Evolutionary conservation across 2,888 invertebrate species (phyloP), one percentile per base, ranked within the genome.

Genomic region (Platycheirus albimanus): DNA sequence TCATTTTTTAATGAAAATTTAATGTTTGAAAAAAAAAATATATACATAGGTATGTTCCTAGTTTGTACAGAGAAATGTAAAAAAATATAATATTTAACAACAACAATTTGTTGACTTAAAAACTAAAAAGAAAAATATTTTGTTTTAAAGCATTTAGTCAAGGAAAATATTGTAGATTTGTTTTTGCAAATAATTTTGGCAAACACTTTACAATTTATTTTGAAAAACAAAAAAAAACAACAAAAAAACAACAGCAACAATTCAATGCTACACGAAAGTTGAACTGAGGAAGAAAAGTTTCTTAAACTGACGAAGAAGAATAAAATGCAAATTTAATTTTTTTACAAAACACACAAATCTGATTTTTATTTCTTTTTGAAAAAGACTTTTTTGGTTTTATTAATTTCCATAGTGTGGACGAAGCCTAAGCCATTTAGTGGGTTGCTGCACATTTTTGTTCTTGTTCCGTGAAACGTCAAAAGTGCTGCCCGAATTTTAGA

Each of bases 11-110:
- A 15, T 61, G 24, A 41, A 19, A 20, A n/a, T 41, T 56, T 45
- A 45, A 43, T 17, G 24, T 47, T 5, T 38, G 17, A 20, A 63
- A 33, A 49, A 47, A 58, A 66, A 71, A 41, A n/a, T n/a, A n/a
- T n/a, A n/a, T n/a, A n/a, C n/a, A 47, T 71, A 66, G 56, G 33
- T 81, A 54, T 72, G 81, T 81, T 81, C 81, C 81, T 77, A 81
- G 71, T 77, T 81, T 61, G 52, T 77, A 81, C 30, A 64, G 30
- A 76, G 10, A 63, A 45, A 45, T 43, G 10, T 17, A 58, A 61
- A 58, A 61, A 49, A 33, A 38, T 28, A 56, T 38, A 51, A 52
- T 33, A 33, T 33, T 33, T 33, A 8, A 33, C 3, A 33, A 33
- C 30, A 33, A 4, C 3, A 24, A 24, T 4, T 45, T n/a, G 28